Evolutionary conservation across 2,888 invertebrate genomes (phyloP).

Genomic region (Steinernema carpocapsae): DNA sequence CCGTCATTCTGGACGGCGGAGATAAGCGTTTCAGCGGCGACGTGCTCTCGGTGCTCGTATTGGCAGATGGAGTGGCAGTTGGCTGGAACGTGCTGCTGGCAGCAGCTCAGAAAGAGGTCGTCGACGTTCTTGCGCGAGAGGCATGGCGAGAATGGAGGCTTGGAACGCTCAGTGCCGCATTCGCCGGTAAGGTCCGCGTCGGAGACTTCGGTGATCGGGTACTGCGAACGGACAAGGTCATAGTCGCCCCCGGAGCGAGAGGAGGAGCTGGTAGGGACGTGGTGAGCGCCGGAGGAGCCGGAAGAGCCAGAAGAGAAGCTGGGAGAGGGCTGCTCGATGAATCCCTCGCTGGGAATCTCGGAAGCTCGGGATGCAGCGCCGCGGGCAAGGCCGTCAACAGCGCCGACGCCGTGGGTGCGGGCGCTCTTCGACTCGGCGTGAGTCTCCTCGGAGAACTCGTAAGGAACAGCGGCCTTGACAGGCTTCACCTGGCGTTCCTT

Average conservation of each 20-base stretch:
- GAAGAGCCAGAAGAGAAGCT: neutral
- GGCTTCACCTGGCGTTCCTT: slow-evolving; percentile 13
- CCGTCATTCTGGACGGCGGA: slow-evolving; percentile 56
- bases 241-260: slow-evolving; percentile 55
- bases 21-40: slow-evolving; percentile 63
- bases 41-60: slow-evolving; percentile 66
- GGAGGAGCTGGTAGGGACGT: neutral
- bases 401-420: slow-evolving; percentile 49
- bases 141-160: slow-evolving; percentile 65
- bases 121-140: slow-evolving; percentile 60
- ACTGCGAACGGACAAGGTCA: slow-evolving; percentile 54
- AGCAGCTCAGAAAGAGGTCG: slow-evolving; percentile 65
- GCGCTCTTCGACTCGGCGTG: neutral
- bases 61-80: slow-evolving; percentile 65
- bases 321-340: slow-evolving; percentile 39
- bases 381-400: slow-evolving; percentile 39
- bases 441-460: slow-evolving; percentile 18
- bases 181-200: slow-evolving; percentile 61
- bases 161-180: slow-evolving; percentile 59
- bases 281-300: neutral
- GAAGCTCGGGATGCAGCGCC: slow-evolving; percentile 13
- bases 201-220: slow-evolving; percentile 62
- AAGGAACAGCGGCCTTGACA: neutral
- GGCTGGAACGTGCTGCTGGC: slow-evolving; percentile 62
- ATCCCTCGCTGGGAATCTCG: slow-evolving; percentile 40